Percentiles rank a stretch among this genome's conserved stretches.
Evolutionary conservation across 35 echinoderm and acorn worm species (phyloP).

Genomic region (Ophioderma brevispina): DNA sequence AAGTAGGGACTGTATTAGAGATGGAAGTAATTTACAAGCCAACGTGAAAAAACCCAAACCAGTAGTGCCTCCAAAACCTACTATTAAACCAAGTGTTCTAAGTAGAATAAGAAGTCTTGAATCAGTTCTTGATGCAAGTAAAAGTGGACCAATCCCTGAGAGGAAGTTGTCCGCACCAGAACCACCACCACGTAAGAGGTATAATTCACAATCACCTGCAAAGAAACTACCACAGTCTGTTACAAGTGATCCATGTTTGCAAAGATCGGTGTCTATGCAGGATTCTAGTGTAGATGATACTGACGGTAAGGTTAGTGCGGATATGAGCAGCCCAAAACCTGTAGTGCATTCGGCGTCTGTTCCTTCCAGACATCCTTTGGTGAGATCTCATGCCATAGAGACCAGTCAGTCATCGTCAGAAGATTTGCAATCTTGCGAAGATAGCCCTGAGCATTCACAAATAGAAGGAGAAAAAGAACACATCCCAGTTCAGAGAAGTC

Average conservation of each 20-base stretch:
- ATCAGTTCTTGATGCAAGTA: neutral
- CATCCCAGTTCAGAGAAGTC: constrained; percentile 47
- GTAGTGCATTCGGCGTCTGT: neutral
- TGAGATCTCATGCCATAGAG: neutral
- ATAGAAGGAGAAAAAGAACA: neutral
- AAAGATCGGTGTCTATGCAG: constrained; percentile 37
- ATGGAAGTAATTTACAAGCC: neutral
- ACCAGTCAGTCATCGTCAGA: neutral
- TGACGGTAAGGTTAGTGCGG: neutral
- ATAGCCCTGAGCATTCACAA: neutral
- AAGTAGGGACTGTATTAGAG: neutral
- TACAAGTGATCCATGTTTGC: neutral
- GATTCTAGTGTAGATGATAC: neutral
- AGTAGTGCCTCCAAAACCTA: constrained; percentile 49
- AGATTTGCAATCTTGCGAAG: neutral
- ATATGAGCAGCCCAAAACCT: neutral
- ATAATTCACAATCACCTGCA: constrained; percentile 34
- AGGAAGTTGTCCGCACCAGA: constrained; percentile 15
- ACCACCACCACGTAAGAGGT: constrained; percentile 50
- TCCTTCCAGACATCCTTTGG: neutral
- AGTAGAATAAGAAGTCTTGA: neutral
- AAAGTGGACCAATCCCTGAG: neutral
- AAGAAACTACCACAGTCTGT: constrained; percentile 27
- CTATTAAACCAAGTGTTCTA: constrained; percentile 18
- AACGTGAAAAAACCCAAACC: constrained; percentile 15